phyloP scores from a whole-genome alignment of 2,797 vertebrate species.

The Necrosyrtes monachus region DNA sequence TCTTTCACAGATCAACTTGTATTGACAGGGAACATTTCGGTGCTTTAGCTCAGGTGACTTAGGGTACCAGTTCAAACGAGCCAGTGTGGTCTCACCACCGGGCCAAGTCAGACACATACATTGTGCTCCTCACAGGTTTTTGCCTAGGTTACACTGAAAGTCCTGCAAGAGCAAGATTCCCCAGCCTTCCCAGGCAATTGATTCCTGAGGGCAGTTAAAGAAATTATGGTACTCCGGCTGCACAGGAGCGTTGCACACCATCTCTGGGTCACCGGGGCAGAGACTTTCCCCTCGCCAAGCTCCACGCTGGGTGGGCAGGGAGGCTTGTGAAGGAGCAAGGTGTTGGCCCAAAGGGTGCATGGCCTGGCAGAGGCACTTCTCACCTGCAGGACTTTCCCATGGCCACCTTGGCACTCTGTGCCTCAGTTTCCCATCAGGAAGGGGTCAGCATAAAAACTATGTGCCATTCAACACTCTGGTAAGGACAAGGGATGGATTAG shows the following conservation, averaged over 20 bases:
- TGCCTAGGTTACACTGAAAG: neutral
- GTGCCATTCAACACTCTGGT: neutral
- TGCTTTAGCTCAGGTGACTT: neutral
- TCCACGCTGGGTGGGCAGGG: neutral
- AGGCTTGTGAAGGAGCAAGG: neutral
- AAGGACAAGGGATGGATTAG: neutral
- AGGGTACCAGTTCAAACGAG: neutral
- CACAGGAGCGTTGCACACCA: too few species aligned
- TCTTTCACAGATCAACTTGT: neutral
- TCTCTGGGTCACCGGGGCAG: neutral
- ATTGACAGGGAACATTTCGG: neutral
- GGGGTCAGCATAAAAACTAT: neutral
- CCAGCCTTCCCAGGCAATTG: neutral
- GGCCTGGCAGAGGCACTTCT: neutral
- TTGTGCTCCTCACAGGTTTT: neutral
- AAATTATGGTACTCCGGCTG: neutral
- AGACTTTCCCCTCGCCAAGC: neutral
- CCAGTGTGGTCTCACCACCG: neutral
- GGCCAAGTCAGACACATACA: fast-evolving
- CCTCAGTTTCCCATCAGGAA: neutral
- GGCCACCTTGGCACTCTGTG: neutral
- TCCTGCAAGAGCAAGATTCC: neutral
- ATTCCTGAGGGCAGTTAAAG: neutral
- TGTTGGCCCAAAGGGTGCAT: neutral
- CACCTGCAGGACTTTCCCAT: neutral